These are phyloP conservation scores for Latrodectus hesperus DNA, from an alignment of 2,888 invertebrate genomes.

Conservation along the genomic window DNA sequence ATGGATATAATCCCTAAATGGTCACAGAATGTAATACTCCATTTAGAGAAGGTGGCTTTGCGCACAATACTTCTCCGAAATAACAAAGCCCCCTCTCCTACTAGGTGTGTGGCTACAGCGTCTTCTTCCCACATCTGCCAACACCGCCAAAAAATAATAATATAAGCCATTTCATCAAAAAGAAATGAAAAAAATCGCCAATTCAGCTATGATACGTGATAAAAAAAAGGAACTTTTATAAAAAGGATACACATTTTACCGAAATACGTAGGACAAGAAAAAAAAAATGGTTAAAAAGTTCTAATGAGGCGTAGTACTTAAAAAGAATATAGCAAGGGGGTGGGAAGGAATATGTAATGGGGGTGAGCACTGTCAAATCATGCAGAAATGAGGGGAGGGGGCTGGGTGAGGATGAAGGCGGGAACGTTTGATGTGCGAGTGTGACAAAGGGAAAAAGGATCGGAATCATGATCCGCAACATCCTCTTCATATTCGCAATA, in stretches of 20 bases:
- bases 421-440: slow-evolving; percentile 53
- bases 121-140: slow-evolving; percentile 48
- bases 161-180: neutral
- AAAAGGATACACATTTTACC: slow-evolving; percentile 61
- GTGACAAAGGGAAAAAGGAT: slow-evolving; percentile 36
- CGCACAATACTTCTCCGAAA: slow-evolving; percentile 18
- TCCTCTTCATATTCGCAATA: slow-evolving; percentile 69
- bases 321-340: slow-evolving; percentile 25
- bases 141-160: slow-evolving; percentile 32
- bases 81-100: slow-evolving; percentile 19
- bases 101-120: slow-evolving; percentile 37
- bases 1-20: slow-evolving; percentile 35
- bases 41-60: slow-evolving; percentile 50
- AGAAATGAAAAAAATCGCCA: slow-evolving; percentile 15
- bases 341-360: neutral
- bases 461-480: slow-evolving; percentile 62
- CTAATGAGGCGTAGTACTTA: slow-evolving; percentile 60
- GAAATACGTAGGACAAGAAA: slow-evolving; percentile 9
- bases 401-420: neutral
- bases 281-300: slow-evolving; percentile 19
- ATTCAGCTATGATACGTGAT: neutral
- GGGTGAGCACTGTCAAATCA: slow-evolving; percentile 7
- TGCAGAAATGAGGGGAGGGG: slow-evolving; percentile 6
- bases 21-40: slow-evolving; percentile 58
- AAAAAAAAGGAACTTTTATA: slow-evolving; percentile 55